Base-by-base conservation (phyloP, 2,113 vertebrate species). In the Anthoscopus minutus region DNA sequence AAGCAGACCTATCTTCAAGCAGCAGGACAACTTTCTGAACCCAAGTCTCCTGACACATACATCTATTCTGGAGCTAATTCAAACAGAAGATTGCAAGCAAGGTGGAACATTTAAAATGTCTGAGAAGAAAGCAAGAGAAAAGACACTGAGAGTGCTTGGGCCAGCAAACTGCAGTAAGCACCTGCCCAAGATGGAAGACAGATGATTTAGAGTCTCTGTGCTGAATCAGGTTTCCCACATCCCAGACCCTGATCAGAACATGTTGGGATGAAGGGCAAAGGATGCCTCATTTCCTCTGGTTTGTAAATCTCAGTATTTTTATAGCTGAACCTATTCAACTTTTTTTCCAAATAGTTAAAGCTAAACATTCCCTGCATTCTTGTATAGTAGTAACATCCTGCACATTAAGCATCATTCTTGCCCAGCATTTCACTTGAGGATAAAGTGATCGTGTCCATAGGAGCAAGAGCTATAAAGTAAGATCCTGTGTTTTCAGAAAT, bases 361-460 rank as follows among this genome's bases (percentile, higher is more conserved):
- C 50, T 22, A 72, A 85, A 19, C 20, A 57, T 44, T 47, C 45
- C 25, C 38, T 64, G 44, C 38, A 42, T 40, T 81, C 30, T 40
- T 64, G 7, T 6, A 6, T 1, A 47, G 18, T 15, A 69, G 13
- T 31, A 71, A 81, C 35, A 88, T 25, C 11, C 48, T 64, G 19
- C 21, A 11, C 10, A 48, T 27, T 37, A 50, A 83, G n/a, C 37
- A 61, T 65, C 30, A 58, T 19, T 86, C 33, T 48, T 62, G 30
- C 14, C 30, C 38, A 58, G 21, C 21, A 60, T 67, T 92, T 81
- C 3, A 1, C 20, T 56, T 33, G 30, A 11, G 30, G 87, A 51
- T 40, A 35, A 84, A 57, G 33, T 0, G 0, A 21, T 37, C 20
- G 15, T 0, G 1, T n/a, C 31, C n/a, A 48, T 0, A 44, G n/a